A percentile compares a stretch with the other conserved stretches of the same genome.
These are phyloP conservation scores for Olivierus martensii DNA, from an alignment of 1,140 invertebrate species.

Conservation along the genomic window DNA sequence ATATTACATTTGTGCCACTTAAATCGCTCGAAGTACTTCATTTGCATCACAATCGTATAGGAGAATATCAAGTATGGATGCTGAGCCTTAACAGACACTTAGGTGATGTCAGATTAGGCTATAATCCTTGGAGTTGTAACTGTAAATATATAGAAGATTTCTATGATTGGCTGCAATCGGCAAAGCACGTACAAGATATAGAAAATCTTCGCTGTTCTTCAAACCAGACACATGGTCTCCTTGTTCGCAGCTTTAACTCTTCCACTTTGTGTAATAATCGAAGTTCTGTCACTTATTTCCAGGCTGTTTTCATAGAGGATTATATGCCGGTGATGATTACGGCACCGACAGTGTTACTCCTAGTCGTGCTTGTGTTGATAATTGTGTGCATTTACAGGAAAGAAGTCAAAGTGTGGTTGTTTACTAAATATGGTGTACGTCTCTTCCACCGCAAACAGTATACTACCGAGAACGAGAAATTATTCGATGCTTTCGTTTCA, in stretches of 20 bases:
- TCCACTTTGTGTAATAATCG: conserved; percentile 38
- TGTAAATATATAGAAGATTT: conserved; percentile 77
- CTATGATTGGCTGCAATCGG: conserved; percentile 50
- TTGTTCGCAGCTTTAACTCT: conserved; percentile 12
- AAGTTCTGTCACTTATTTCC: conserved; percentile 24
- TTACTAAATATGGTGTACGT: conserved; percentile 41
- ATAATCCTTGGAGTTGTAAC: conserved; percentile 77
- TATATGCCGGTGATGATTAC: conserved; percentile 42
- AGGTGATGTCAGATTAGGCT: conserved; percentile 52
- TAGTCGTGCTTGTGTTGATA: conserved; percentile 25
- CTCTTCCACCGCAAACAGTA: conserved; percentile 39
- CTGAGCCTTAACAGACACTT: conserved; percentile 54
- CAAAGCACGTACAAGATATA: conserved; percentile 1
- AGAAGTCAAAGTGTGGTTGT: conserved; percentile 30
- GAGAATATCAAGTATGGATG: conserved; percentile 69
- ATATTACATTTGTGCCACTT: conserved; percentile 60
- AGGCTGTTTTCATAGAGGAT: conserved; percentile 32
- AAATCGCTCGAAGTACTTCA: conserved; percentile 61
- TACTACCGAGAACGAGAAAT: conserved; percentile 58
- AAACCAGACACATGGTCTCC: conserved; percentile 48
- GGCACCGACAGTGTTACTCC: conserved; percentile 5
- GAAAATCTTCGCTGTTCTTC: conserved; percentile 1
- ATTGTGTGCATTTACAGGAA: conserved; percentile 61
- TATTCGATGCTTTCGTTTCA: conserved; percentile 84
- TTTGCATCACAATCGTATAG: conserved; percentile 68